A percentile compares a stretch with the other conserved stretches of the same genome.
These are phyloP conservation scores for Tetragnatha versicolor DNA, from an alignment of 1,140 invertebrate genomes.

Conservation along the genomic window DNA sequence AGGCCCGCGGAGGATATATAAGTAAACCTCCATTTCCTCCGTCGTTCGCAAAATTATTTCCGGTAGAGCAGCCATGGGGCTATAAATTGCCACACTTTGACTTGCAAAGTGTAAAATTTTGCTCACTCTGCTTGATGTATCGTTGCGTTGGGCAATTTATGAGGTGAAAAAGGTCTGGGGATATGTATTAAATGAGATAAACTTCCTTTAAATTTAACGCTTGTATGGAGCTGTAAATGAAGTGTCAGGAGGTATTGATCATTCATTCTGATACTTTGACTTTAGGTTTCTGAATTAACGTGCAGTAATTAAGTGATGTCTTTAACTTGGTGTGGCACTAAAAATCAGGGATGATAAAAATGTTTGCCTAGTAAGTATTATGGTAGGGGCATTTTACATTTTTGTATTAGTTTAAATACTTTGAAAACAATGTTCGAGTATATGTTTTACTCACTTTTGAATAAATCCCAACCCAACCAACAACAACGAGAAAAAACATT, in stretches of 20 bases:
- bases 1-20: background rate
- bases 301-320: too few species aligned
- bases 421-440: too few species aligned
- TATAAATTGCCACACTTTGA: slow-evolving; percentile 42
- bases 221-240: background rate
- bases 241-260: background rate
- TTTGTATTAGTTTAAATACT: too few species aligned
- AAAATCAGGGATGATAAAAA: too few species aligned
- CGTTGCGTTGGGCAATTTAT: slow-evolving; percentile 25
- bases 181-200: slow-evolving; percentile 28
- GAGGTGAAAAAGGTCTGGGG: slow-evolving; percentile 15
- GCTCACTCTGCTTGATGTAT: slow-evolving; percentile 26
- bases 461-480: too few species aligned
- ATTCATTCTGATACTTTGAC: too few species aligned
- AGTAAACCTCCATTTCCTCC: slow-evolving; percentile 40
- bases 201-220: slow-evolving; percentile 9
- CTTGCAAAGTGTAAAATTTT: slow-evolving; percentile 46
- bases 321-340: too few species aligned
- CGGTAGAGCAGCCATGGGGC: slow-evolving; percentile 25
- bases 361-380: too few species aligned
- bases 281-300: too few species aligned
- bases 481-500: too few species aligned
- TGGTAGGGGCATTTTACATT: too few species aligned
- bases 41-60: slow-evolving; percentile 30
- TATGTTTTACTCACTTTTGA: too few species aligned